Percentiles rank a stretch among this genome's conserved stretches.
Evolutionary conservation across 2,113 vertebrate species (phyloP).

Genomic region (Hippocampus guttulatus): DNA sequence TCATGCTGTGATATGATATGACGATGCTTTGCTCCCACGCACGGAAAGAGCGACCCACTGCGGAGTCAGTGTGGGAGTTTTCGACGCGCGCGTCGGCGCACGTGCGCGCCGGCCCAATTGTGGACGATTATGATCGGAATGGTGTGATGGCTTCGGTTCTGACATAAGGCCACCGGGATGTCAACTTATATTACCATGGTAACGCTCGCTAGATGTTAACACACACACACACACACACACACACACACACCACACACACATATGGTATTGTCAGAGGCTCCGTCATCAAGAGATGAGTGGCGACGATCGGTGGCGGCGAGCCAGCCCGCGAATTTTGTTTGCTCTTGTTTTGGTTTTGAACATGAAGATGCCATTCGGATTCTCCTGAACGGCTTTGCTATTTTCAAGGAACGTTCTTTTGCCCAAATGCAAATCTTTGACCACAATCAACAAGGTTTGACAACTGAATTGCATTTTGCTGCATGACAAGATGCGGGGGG

Average conservation of each 20-base stretch:
- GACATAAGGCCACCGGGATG: neutral
- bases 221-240: neutral
- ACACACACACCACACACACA: conserved; percentile 13
- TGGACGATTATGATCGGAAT: neutral
- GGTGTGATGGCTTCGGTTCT: neutral
- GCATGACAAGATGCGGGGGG: no score
- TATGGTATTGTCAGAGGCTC: no score
- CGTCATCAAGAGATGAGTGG: no score
- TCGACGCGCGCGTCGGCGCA: conserved; percentile 6
- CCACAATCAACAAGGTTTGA: no score
- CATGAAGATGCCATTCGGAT: no score
- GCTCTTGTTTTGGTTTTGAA: no score
- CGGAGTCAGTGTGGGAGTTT: conserved; percentile 35
- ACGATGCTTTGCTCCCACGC: conserved; percentile 56
- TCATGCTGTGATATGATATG: conserved; percentile 38
- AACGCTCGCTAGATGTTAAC: neutral
- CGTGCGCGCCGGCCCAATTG: neutral
- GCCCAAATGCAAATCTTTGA: no score
- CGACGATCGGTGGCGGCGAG: no score
- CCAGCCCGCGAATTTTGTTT: no score
- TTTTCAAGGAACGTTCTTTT: no score
- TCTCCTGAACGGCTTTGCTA: no score
- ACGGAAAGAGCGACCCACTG: conserved; percentile 42
- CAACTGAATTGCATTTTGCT: no score
- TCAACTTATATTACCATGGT: neutral